phyloP scores from a whole-genome alignment of 2,888 invertebrate species.

The Seladonia tumulorum region DNA sequence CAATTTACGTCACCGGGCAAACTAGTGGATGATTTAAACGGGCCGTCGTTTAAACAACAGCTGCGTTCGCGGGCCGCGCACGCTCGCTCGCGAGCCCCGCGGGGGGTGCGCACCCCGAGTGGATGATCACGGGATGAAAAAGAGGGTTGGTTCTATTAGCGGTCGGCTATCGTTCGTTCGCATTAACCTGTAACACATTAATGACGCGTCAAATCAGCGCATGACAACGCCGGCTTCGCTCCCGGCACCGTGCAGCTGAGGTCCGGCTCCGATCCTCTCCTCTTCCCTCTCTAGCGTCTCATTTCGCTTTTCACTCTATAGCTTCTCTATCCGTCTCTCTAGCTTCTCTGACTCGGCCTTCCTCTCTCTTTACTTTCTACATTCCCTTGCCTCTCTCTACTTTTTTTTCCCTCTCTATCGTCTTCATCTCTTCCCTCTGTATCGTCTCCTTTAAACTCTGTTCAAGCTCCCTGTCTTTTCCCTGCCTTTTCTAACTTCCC shows the following conservation, averaged over 20 bases:
- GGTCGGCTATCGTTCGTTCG: slow-evolving; percentile 50
- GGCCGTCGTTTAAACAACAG: slow-evolving; percentile 62
- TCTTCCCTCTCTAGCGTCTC: slow-evolving; percentile 6
- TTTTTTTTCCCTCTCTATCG: too few relatives aligned
- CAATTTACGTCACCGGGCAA: slow-evolving; percentile 67
- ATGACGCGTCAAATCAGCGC: slow-evolving; percentile 75
- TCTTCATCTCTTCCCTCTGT: too few relatives aligned
- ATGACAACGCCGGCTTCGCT: slow-evolving; percentile 71
- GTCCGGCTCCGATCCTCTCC: slow-evolving; percentile 63
- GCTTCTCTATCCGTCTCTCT: too few relatives aligned
- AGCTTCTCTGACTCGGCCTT: too few relatives aligned
- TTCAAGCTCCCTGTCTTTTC: too few relatives aligned
- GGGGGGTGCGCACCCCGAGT: not conserved
- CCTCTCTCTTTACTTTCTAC: too few relatives aligned
- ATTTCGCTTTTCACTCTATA: too few relatives aligned
- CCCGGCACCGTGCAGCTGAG: slow-evolving; percentile 63
- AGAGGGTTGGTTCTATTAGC: slow-evolving; percentile 58
- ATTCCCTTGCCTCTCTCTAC: too few relatives aligned
- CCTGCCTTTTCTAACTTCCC: too few relatives aligned
- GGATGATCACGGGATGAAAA: slow-evolving; percentile 35
- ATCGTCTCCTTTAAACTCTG: too few relatives aligned
- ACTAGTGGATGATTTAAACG: slow-evolving; percentile 67
- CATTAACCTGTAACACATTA: slow-evolving; percentile 73
- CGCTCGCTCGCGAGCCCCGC: slow-evolving; percentile 11
- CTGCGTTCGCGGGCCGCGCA: slow-evolving; percentile 35